phyloP scores from a whole-genome alignment of 2,888 invertebrate species.

The Plusia festucae region DNA sequence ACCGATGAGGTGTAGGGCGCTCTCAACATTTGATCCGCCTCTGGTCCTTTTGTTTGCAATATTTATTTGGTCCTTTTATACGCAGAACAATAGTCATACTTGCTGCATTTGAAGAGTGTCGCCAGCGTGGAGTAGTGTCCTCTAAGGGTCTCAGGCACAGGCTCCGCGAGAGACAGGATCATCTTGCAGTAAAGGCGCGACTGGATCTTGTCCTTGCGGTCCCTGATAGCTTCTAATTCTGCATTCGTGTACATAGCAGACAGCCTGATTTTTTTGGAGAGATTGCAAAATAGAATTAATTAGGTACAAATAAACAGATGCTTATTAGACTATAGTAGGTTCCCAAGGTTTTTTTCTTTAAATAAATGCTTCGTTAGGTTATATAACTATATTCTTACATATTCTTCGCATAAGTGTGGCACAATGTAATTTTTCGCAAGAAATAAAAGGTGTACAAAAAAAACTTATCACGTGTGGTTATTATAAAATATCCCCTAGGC shows the following conservation, averaged over 20 bases:
- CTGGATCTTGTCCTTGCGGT: conserved; percentile 96
- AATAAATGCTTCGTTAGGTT: too few relatives aligned
- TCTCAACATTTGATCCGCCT: too few relatives aligned
- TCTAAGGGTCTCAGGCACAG: conserved; percentile 92
- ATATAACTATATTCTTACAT: too few relatives aligned
- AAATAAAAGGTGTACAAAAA: too few relatives aligned
- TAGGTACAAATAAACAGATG: neutral
- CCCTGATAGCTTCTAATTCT: conserved; percentile 95
- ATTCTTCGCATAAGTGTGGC: too few relatives aligned
- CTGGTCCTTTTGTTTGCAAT: neutral
- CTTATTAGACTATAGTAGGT: too few relatives aligned
- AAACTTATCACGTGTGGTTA: too few relatives aligned
- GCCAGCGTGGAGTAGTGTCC: conserved; percentile 95
- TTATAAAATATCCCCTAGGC: too few relatives aligned
- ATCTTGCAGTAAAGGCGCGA: conserved; percentile 95
- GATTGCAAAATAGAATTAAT: too few relatives aligned
- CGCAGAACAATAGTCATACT: conserved; percentile 66
- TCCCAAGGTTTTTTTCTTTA: too few relatives aligned
- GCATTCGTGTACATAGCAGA: conserved; percentile 96
- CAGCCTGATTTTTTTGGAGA: conserved; percentile 89
- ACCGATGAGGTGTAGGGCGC: too few relatives aligned
- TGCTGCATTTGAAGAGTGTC: conserved; percentile 93
- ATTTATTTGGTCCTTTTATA: neutral
- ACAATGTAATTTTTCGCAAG: too few relatives aligned
- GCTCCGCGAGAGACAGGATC: conserved; percentile 93